These are phyloP conservation scores for Thaleichthys pacificus DNA, from an alignment of 2,797 vertebrate genomes.

Conservation along the genomic window DNA sequence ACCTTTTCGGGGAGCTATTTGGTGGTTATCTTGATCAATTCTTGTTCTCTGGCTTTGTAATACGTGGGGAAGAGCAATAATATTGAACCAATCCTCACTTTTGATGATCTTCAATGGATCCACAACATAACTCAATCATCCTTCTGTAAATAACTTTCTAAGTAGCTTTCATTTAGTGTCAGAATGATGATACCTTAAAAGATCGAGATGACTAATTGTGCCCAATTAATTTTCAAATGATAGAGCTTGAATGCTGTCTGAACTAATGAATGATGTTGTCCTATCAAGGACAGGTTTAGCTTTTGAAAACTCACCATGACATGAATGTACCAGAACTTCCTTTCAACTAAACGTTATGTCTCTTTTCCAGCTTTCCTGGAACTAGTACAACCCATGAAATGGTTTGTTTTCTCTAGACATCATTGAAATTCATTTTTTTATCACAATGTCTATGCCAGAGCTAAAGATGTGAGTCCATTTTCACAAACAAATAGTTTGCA, in stretches of 20 bases:
- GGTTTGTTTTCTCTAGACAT: slow-evolving; percentile 4
- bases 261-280: neutral
- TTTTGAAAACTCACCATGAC: neutral
- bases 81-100: neutral
- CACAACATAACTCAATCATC: neutral
- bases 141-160: neutral
- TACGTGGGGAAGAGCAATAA: neutral
- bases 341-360: neutral
- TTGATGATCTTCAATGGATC: neutral
- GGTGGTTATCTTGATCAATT: neutral
- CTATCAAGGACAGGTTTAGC: neutral
- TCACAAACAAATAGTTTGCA: neutral
- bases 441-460: neutral
- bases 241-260: slow-evolving; percentile 1
- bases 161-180: neutral
- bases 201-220: neutral
- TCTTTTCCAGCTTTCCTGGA: slow-evolving; percentile 13
- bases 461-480: too few species aligned
- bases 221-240: slow-evolving; percentile 9
- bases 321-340: neutral
- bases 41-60: neutral
- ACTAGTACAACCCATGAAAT: neutral
- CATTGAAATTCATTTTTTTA: slow-evolving; percentile 19
- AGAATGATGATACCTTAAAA: neutral
- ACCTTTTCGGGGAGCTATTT: neutral